Evolutionary conservation across 1,140 invertebrate genomes (phyloP).

Genomic region (Dysdera silvatica): DNA sequence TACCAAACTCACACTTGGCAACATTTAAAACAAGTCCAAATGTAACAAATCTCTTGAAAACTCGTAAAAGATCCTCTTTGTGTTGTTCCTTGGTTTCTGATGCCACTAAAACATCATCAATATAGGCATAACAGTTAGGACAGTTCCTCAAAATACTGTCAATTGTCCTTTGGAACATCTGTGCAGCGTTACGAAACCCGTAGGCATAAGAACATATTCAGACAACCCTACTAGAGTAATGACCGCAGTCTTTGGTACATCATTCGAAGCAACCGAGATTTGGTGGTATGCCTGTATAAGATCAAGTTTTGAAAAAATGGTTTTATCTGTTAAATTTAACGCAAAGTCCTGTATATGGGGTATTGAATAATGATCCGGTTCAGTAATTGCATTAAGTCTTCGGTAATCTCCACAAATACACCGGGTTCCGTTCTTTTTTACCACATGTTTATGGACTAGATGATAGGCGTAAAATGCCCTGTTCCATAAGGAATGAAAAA

Average conservation of each 20-base stretch:
- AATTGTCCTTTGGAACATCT: conserved; percentile 26
- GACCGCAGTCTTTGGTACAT: conserved; percentile 26
- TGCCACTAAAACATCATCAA: conserved; percentile 43
- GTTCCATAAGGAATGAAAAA: no score
- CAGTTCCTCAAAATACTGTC: conserved; percentile 1
- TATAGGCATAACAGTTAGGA: not conserved
- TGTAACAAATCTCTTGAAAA: conserved; percentile 39
- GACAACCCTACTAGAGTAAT: conserved; percentile 20
- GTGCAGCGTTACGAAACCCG: conserved; percentile 21
- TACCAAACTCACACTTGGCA: conserved; percentile 30
- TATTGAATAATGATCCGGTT: conserved; percentile 26
- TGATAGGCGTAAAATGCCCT: no score
- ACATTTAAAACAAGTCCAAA: conserved; percentile 38
- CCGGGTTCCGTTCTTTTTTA: conserved; percentile 10
- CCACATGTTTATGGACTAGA: conserved; percentile 34
- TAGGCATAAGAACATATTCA: conserved; percentile 29
- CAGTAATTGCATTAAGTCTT: conserved; percentile 8
- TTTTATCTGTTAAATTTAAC: conserved; percentile 3
- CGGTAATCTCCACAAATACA: conserved; percentile 21
- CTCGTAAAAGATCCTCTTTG: conserved; percentile 36
- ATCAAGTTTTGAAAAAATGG: conserved; percentile 20
- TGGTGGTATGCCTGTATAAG: conserved; percentile 19
- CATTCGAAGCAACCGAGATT: conserved; percentile 10
- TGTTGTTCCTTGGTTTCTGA: conserved; percentile 40
- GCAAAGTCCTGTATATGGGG: conserved; percentile 22